Evolutionary conservation across 2,113 vertebrate species (phyloP).

Genomic region (Dromas ardeola): DNA sequence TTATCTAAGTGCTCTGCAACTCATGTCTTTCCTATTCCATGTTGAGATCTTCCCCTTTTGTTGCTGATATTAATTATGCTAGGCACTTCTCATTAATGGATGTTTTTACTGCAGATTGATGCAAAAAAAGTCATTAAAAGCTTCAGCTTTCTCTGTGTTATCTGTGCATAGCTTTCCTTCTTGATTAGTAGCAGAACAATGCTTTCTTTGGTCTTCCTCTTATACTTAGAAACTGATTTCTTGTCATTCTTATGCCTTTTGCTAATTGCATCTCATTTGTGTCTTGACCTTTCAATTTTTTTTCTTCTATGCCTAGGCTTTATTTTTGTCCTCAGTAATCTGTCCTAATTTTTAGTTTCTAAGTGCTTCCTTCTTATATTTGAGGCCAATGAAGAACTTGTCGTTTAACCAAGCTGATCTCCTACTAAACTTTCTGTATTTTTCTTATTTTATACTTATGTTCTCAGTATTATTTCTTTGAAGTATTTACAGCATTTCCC

Average conservation of each 20-base stretch:
- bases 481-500: neutral
- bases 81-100: slow-evolving; percentile 22
- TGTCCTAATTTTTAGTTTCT: neutral
- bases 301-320: neutral
- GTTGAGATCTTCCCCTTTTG: neutral
- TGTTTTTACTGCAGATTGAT: slow-evolving; percentile 34
- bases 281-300: slow-evolving; percentile 23
- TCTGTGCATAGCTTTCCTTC: slow-evolving; percentile 29
- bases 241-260: slow-evolving; percentile 25
- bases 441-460: neutral
- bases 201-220: slow-evolving; percentile 1
- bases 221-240: slow-evolving; percentile 21
- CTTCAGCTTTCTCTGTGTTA: slow-evolving; percentile 17
- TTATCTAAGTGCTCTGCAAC: neutral
- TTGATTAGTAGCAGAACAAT: slow-evolving; percentile 47
- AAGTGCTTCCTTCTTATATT: neutral
- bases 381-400: neutral
- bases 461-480: neutral
- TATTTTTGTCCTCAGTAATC: neutral
- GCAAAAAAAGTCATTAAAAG: slow-evolving; percentile 35
- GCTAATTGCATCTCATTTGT: slow-evolving; percentile 33
- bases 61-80: slow-evolving; percentile 46
- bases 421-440: neutral
- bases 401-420: neutral
- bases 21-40: neutral